Conservation (phyloP, 1,140 invertebrate genomes). For the Uloborus diversus region DNA sequence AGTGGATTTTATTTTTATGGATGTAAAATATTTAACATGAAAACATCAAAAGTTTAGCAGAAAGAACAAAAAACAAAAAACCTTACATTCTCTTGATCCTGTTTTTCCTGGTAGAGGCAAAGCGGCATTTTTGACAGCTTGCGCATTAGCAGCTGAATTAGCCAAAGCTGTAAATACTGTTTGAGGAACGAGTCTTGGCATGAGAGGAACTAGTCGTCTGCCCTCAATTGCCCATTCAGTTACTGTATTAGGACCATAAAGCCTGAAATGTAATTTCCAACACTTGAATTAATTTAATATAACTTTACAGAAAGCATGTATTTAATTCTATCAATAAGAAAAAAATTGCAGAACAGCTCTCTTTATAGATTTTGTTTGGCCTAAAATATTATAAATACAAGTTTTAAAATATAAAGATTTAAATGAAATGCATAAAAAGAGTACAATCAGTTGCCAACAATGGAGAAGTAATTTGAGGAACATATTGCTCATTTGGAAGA, state of each 20-base stretch:
- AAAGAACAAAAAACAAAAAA: background rate
- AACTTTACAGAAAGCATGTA: too few species aligned
- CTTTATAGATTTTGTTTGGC: too few species aligned
- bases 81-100: constrained; percentile 49
- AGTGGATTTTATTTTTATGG: too few species aligned
- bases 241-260: constrained; percentile 80
- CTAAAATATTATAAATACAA: background rate
- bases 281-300: too few species aligned
- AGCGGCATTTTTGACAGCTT: constrained; percentile 68
- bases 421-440: too few species aligned
- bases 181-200: constrained; percentile 82
- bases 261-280: constrained; percentile 67
- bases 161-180: constrained; percentile 85
- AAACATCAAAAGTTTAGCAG: background rate
- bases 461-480: too few species aligned
- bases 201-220: constrained; percentile 78
- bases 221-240: constrained; percentile 89
- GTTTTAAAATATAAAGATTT: too few species aligned
- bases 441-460: too few species aligned
- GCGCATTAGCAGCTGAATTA: constrained; percentile 73
- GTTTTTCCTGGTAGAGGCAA: constrained; percentile 64
- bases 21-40: too few species aligned
- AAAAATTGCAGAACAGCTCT: too few species aligned
- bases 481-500: too few species aligned
- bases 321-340: too few species aligned